These are phyloP conservation scores for Pristionchus fissidentatus DNA, from an alignment of 2,888 invertebrate species.

Conservation along the genomic window DNA sequence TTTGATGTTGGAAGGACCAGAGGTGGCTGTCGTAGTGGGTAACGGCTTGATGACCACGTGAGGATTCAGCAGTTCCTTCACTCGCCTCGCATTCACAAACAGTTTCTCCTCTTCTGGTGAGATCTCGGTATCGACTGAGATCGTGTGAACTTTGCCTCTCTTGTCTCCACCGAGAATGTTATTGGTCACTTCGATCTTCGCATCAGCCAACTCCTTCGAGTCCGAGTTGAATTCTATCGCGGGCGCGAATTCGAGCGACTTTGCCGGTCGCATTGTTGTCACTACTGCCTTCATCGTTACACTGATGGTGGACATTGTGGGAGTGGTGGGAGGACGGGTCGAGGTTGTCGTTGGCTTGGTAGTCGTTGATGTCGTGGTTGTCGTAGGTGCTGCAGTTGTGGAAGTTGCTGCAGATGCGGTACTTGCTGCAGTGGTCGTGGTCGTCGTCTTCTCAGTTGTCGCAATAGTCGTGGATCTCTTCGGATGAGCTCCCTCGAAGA, in stretches of 20 bases:
- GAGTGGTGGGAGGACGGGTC: constrained; percentile 26
- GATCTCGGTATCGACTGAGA: not conserved
- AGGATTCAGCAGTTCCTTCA: constrained; percentile 39
- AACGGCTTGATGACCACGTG: not conserved
- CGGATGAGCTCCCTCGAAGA: constrained; percentile 45
- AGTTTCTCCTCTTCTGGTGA: constrained; percentile 28
- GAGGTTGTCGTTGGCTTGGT: constrained; percentile 24
- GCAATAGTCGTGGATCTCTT: not conserved
- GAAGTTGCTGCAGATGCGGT: not conserved
- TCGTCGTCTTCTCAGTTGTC: constrained; percentile 26
- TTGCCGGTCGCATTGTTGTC: not conserved
- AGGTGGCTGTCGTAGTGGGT: not conserved
- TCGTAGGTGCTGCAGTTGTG: not conserved
- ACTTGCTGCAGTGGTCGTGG: not conserved
- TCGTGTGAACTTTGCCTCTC: not conserved
- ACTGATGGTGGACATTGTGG: not conserved
- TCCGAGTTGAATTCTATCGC: constrained; percentile 4
- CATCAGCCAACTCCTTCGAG: not conserved
- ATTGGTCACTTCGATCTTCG: constrained; percentile 24
- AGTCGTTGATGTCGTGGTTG: constrained; percentile 39
- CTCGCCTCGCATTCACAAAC: not conserved
- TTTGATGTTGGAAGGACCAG: too few species aligned
- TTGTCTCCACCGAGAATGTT: not conserved
- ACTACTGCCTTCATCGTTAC: not conserved
- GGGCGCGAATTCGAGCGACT: not conserved